Conservation (phyloP, 2,888 invertebrate species). For the Parthenolecanium corni region DNA sequence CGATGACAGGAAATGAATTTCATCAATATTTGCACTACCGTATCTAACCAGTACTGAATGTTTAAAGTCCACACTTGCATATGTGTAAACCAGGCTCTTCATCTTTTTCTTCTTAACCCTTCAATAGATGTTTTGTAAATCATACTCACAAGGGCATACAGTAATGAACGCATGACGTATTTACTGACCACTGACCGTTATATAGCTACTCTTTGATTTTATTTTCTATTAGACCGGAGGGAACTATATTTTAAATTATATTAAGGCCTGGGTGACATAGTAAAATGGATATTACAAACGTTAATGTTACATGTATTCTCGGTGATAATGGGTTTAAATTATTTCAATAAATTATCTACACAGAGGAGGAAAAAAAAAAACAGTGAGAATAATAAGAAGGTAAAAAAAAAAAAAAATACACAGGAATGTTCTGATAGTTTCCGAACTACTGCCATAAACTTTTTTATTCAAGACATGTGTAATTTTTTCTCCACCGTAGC, state of each 20-base stretch:
- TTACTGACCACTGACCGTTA: constrained; percentile 7
- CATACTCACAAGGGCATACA: too few relatives aligned
- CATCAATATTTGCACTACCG: too few relatives aligned
- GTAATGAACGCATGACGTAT: not conserved
- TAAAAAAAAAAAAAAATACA: not conserved
- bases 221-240: not conserved
- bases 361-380: not conserved
- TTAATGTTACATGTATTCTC: constrained; percentile 19
- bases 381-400: not conserved
- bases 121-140: too few relatives aligned
- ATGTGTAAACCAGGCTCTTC: too few relatives aligned
- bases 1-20: too few relatives aligned
- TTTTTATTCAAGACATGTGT: constrained; percentile 15
- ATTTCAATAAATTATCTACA: constrained; percentile 21
- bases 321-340: constrained; percentile 23
- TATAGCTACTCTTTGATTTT: not conserved
- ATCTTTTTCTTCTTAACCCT: too few relatives aligned
- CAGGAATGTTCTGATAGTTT: constrained; percentile 22
- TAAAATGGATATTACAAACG: constrained; percentile 18
- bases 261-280: constrained; percentile 19
- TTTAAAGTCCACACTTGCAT: too few relatives aligned
- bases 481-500: constrained; percentile 3
- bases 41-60: too few relatives aligned
- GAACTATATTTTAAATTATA: constrained; percentile 16
- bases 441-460: constrained; percentile 19